Base-by-base conservation (phyloP, 2,113 vertebrate genomes). In the Cololabis saira region DNA sequence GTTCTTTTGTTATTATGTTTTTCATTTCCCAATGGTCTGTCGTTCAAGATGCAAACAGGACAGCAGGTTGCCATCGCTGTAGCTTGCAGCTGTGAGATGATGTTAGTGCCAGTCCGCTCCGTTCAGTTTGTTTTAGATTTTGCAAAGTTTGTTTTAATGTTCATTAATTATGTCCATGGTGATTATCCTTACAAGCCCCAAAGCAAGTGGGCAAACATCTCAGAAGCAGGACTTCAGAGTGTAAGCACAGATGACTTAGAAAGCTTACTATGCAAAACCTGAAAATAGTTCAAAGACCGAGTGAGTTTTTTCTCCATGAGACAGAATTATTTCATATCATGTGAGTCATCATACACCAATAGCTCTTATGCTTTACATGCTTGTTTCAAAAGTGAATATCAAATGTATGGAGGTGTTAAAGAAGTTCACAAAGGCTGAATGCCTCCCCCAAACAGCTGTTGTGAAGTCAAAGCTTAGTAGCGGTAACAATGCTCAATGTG, bases 251-350 rank as follows among this genome's bases (percentile, higher is more conserved):
- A 91, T 84, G 94, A 95, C 95, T 94, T 96, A 98, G 93, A 95
- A 94, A 92, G 95, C 93, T 85, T 96, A 96, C 95, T 98, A 99
- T 94, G 96, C 95, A 93, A 93, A 93, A 98, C 98, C 98, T 99
- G 97, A 94, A 92, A 99, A 99, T 90, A 95, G 96, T 95, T 96
- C 94, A 98, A 95, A 98, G 92, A 96, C 88, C 89, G 92, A 93
- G 94, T 96, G 94, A 97, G 96, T 95, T 86, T 95, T 86, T 81
- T 93, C 91, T 67, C 67, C 80, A 47, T 80, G 74, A 71, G 78
- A 89, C 76, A 90, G 80, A 76, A 72, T 76, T 30, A 71, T 75
- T 62, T 67, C 58, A 80, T 79, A 44, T 13, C 57, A 78, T 61
- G 74, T 30, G 51, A 74, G 71, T 67, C 15, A 84, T 74, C 81